phyloP scores from a whole-genome alignment of 2,888 invertebrate genomes.

The Ornithoptera alexandrae region DNA sequence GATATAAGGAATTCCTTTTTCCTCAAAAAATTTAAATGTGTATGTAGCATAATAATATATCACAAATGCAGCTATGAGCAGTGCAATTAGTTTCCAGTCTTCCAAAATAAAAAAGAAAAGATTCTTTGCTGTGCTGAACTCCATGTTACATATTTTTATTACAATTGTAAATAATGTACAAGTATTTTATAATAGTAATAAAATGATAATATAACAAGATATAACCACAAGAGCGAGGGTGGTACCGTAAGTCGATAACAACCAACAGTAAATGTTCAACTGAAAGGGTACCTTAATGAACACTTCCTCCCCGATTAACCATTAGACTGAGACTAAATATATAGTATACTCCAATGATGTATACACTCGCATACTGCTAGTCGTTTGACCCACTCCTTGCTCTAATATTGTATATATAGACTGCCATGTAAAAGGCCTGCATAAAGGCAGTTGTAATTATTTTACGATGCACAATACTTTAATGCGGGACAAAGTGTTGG shows the following conservation, averaged over 20 bases:
- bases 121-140: slow-evolving; percentile 46
- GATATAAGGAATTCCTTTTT: slow-evolving; percentile 23
- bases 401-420: too few species aligned
- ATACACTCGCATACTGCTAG: too few species aligned
- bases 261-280: background rate
- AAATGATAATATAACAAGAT: too few species aligned
- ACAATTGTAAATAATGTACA: background rate
- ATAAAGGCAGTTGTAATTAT: background rate
- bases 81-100: slow-evolving; percentile 61
- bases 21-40: slow-evolving; percentile 26
- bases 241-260: background rate
- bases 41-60: slow-evolving; percentile 45
- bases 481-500: background rate
- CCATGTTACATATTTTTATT: slow-evolving; percentile 37
- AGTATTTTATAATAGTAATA: too few species aligned
- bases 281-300: background rate
- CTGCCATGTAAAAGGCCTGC: too few species aligned
- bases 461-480: background rate
- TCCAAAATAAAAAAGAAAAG: slow-evolving; percentile 48
- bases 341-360: background rate
- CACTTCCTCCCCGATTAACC: background rate
- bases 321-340: background rate
- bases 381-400: too few species aligned
- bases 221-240: background rate
- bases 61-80: slow-evolving; percentile 52